Evolutionary conservation across 1,140 invertebrate species (phyloP).

Genomic region (Caerostris darwini): DNA sequence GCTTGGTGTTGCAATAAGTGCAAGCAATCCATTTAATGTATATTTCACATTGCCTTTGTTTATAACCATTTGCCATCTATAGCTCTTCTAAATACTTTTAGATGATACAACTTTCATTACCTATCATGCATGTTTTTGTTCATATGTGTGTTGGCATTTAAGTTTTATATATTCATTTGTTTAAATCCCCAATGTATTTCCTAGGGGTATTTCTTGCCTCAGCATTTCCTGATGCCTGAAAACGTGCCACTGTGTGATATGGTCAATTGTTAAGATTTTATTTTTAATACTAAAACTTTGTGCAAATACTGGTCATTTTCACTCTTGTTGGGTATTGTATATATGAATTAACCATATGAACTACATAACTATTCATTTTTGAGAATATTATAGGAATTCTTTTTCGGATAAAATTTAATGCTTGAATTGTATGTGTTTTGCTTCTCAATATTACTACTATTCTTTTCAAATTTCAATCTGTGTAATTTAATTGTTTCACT

Average conservation of each 20-base stretch:
- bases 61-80: constrained; percentile 60
- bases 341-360: not conserved
- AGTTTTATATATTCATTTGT: constrained; percentile 27
- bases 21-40: not conserved
- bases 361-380: not conserved
- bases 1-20: not conserved
- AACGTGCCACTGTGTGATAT: constrained; percentile 28
- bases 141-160: constrained; percentile 39
- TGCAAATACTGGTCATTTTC: not conserved
- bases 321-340: not conserved
- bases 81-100: constrained; percentile 27
- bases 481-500: not conserved
- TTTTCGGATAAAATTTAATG: not conserved
- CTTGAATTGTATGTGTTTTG: not conserved
- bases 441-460: not conserved
- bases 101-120: constrained; percentile 12
- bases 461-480: not conserved
- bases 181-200: not conserved
- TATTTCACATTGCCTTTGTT: constrained; percentile 43
- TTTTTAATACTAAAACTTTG: not conserved
- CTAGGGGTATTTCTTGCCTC: not conserved
- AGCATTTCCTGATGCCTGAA: not conserved
- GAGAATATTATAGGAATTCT: not conserved
- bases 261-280: constrained; percentile 6
- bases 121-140: constrained; percentile 9